Conservation (phyloP, 1,140 invertebrate genomes). For the Cydia amplana region DNA sequence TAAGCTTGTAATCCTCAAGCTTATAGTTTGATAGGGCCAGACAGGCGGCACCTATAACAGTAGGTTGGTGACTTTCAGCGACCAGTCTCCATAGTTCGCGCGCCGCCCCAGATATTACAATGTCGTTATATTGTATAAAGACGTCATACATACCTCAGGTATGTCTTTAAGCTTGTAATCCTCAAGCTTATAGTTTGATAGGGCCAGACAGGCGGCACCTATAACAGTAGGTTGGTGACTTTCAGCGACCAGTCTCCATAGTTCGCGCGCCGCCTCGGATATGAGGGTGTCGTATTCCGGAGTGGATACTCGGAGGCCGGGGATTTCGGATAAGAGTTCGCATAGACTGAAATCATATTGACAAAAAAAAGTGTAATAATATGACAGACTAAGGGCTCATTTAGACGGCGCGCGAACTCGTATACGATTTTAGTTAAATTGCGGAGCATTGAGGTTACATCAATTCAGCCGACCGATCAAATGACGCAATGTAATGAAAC, state of each 20-base stretch:
- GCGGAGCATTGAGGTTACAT: no score
- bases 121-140: conserved; percentile 67
- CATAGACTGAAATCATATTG: conserved; percentile 67
- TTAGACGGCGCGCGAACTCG: no score
- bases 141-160: conserved; percentile 13
- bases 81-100: conserved; percentile 78
- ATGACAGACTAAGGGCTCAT: no score
- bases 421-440: no score
- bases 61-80: conserved; percentile 47
- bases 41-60: conserved; percentile 78
- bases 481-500: no score
- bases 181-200: conserved; percentile 77
- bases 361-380: no score
- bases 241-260: conserved; percentile 78
- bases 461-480: no score
- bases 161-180: conserved; percentile 61
- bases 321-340: conserved; percentile 72
- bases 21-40: conserved; percentile 76
- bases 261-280: conserved; percentile 65
- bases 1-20: conserved; percentile 76
- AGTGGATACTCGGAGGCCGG: conserved; percentile 62
- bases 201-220: conserved; percentile 78
- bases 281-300: conserved; percentile 76
- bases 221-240: conserved; percentile 57
- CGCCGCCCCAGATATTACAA: conserved; percentile 51